A percentile compares a stretch with the other conserved stretches of the same genome.
These are phyloP conservation scores for Drosophila cracens DNA, from an alignment of 2,888 invertebrate genomes.

Conservation along the genomic window DNA sequence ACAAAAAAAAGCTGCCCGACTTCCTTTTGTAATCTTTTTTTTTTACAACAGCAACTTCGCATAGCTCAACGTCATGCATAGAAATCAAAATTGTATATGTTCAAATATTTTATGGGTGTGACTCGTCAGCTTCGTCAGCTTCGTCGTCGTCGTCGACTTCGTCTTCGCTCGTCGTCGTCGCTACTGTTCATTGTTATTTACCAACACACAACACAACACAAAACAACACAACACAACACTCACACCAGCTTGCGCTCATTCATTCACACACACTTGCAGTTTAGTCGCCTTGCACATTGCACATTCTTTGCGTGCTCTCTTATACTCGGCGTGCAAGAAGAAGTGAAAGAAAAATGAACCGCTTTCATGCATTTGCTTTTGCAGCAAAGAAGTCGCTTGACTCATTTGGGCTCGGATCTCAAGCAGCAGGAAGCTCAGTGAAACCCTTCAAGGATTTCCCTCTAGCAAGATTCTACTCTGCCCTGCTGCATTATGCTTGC, in stretches of 20 bases:
- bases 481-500: not conserved
- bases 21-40: slow-evolving; percentile 55
- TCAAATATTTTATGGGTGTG: slow-evolving; percentile 66
- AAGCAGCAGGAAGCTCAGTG: slow-evolving; percentile 44
- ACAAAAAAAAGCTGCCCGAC: slow-evolving; percentile 32
- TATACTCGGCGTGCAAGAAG: slow-evolving; percentile 4
- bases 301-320: slow-evolving; percentile 40
- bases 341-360: slow-evolving; percentile 18
- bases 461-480: not conserved
- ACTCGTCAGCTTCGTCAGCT: slow-evolving; percentile 15
- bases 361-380: slow-evolving; percentile 35
- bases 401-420: slow-evolving; percentile 16
- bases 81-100: slow-evolving; percentile 68
- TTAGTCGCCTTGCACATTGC: slow-evolving; percentile 50
- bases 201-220: slow-evolving; percentile 16
- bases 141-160: slow-evolving; percentile 4
- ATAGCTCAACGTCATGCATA: slow-evolving; percentile 54
- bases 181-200: slow-evolving; percentile 63
- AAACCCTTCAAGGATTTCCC: slow-evolving; percentile 56
- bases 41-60: slow-evolving; percentile 15
- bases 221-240: slow-evolving; percentile 18
- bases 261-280: slow-evolving; percentile 29
- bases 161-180: slow-evolving; percentile 19
- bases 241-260: not conserved
- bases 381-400: slow-evolving; percentile 25